phyloP scores from a whole-genome alignment of 2,888 invertebrate genomes.

The Rhyacophila evoluta region DNA sequence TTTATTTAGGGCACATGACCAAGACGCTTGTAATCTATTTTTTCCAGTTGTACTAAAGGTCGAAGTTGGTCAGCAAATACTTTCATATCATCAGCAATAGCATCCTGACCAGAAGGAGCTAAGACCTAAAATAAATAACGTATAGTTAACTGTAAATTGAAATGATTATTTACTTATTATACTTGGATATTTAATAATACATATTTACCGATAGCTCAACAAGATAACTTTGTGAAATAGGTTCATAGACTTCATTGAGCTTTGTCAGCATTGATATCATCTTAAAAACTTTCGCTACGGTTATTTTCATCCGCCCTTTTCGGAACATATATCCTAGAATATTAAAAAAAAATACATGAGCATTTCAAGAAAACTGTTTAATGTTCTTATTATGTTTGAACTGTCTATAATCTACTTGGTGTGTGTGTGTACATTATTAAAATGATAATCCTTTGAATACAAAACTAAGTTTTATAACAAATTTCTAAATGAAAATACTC shows the following conservation, averaged over 20 bases:
- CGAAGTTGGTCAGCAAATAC: constrained; percentile 94
- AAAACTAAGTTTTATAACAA: too few relatives aligned
- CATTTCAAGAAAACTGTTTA: too few relatives aligned
- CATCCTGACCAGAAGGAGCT: constrained; percentile 92
- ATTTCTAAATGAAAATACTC: too few relatives aligned
- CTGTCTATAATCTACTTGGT: too few relatives aligned
- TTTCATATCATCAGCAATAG: constrained; percentile 95
- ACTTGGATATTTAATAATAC: too few relatives aligned
- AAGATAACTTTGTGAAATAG: constrained; percentile 91
- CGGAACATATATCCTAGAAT: constrained; percentile 86
- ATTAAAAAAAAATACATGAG: too few relatives aligned
- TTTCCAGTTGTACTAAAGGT: constrained; percentile 91
- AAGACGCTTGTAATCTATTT: constrained; percentile 89
- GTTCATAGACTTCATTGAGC: constrained; percentile 78
- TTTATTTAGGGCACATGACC: constrained; percentile 56
- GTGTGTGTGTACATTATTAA: too few relatives aligned
- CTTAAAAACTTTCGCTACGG: constrained; percentile 94
- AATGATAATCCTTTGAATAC: too few relatives aligned
- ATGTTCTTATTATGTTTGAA: too few relatives aligned
- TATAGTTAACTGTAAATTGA: too few relatives aligned
- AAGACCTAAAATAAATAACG: constrained; percentile 72
- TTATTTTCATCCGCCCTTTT: constrained; percentile 97
- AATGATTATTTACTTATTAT: too few relatives aligned
- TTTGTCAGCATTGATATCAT: constrained; percentile 81
- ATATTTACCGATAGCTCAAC: constrained; percentile 87